A percentile compares a stretch with the other conserved stretches of the same genome.
Evolutionary conservation across 2,113 vertebrate species (phyloP).

Genomic region (Rhodinocichla rosea): DNA sequence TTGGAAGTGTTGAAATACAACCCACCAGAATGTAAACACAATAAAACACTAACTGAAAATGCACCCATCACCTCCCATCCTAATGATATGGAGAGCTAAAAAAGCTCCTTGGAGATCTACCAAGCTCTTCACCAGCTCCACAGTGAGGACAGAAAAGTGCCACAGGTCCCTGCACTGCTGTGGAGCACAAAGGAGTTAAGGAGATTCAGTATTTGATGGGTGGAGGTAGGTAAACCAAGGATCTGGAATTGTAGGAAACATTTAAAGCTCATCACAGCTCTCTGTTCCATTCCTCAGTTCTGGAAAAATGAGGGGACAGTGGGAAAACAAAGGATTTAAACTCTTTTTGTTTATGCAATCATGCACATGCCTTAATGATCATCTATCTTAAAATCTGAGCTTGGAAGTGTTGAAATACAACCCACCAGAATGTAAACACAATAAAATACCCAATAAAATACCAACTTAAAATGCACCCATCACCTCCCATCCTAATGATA

Average conservation of each 20-base stretch:
- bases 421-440: not conserved
- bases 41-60: not conserved
- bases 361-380: not conserved
- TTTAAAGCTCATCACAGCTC: not conserved
- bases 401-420: not conserved
- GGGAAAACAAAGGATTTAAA: not conserved
- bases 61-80: not conserved
- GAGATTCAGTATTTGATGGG: not conserved
- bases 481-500: not conserved
- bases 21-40: not conserved
- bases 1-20: not conserved
- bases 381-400: not conserved
- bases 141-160: not conserved
- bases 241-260: not conserved
- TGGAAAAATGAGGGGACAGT: not conserved
- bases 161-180: too few species aligned
- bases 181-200: fast-evolving
- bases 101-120: not conserved
- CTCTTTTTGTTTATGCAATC: not conserved
- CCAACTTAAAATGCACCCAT: not conserved
- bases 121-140: not conserved
- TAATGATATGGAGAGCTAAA: not conserved
- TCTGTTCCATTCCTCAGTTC: not conserved
- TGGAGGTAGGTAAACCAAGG: not conserved
- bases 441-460: not conserved